A percentile compares a stretch with the other conserved stretches of the same genome.
These are phyloP conservation scores for Hipparchia semele DNA, from an alignment of 2,888 invertebrate genomes.

Conservation along the genomic window DNA sequence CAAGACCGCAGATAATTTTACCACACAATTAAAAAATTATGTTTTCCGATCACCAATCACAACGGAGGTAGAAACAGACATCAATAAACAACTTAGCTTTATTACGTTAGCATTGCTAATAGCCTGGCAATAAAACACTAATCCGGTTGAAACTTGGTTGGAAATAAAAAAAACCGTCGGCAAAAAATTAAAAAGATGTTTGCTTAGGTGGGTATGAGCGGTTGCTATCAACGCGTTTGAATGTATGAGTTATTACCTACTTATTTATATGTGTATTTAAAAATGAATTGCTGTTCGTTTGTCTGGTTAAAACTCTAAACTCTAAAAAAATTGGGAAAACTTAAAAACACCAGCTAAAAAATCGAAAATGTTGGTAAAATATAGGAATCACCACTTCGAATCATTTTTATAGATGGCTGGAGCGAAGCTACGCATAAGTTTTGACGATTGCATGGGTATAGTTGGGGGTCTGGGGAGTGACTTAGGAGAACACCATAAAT, in stretches of 20 bases:
- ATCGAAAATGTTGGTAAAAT: too few relatives aligned
- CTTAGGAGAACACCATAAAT: too few relatives aligned
- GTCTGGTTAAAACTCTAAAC: too few relatives aligned
- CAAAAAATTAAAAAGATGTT: constrained; percentile 19
- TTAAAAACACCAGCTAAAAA: too few relatives aligned
- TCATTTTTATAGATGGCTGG: too few relatives aligned
- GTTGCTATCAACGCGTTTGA: constrained; percentile 1
- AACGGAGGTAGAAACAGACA: constrained; percentile 24
- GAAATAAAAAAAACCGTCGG: constrained; percentile 1
- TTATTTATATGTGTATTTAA: not conserved
- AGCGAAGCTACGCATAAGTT: too few relatives aligned
- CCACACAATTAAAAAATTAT: not conserved
- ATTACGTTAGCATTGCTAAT: constrained; percentile 21
- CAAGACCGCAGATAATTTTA: not conserved
- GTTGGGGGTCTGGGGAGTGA: too few relatives aligned
- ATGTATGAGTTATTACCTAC: not conserved
- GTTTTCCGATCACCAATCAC: constrained; percentile 24
- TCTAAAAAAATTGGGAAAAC: too few relatives aligned
- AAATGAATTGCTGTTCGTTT: too few relatives aligned
- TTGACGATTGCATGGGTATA: too few relatives aligned
- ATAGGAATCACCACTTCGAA: too few relatives aligned
- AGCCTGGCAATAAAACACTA: constrained; percentile 27
- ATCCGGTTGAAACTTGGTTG: constrained; percentile 15
- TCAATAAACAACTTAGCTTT: constrained; percentile 22
- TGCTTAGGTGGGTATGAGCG: constrained; percentile 11